These are phyloP conservation scores for Apeltes quadracus DNA, from an alignment of 2,113 vertebrate species.

Conservation along the genomic window DNA sequence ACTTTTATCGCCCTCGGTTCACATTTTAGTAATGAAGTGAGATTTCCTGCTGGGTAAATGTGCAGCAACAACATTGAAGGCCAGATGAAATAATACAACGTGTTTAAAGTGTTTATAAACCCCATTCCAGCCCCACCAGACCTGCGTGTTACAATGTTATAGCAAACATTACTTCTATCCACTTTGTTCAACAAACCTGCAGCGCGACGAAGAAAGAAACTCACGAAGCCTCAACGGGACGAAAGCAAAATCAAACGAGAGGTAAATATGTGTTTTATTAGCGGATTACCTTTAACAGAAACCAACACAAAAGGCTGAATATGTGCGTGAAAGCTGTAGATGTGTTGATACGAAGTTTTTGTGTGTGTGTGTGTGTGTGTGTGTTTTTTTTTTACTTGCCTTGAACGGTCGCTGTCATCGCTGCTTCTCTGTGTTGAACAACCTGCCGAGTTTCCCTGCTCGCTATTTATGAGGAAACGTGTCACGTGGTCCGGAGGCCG, in stretches of 20 bases:
- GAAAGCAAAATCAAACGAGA: slow-evolving; percentile 46
- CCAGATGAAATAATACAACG: not conserved
- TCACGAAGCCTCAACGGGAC: not conserved
- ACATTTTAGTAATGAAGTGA: not conserved
- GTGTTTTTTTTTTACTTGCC: slow-evolving; percentile 21
- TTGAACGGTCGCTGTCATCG: slow-evolving; percentile 24
- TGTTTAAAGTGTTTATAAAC: not conserved
- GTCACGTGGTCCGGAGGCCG: slow-evolving; percentile 40
- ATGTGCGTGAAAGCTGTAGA: rapidly evolving
- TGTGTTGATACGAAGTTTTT: too few species aligned
- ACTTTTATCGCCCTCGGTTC: rapidly evolving
- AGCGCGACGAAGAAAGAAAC: not conserved
- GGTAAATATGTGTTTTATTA: rapidly evolving
- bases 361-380: too few species aligned
- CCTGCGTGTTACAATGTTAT: not conserved
- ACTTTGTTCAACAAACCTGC: not conserved
- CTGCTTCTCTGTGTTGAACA: not conserved
- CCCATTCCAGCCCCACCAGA: not conserved
- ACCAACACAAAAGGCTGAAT: rapidly evolving
- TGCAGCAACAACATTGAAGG: not conserved
- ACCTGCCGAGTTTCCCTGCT: slow-evolving; percentile 5
- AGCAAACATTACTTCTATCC: not conserved
- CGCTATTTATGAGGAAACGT: not conserved
- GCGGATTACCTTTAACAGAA: rapidly evolving
- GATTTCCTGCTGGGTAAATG: too few species aligned